Evolutionary conservation across 1,140 invertebrate species (phyloP), one percentile per base, ranked within the genome.

Genomic region (Atta cephalotes): DNA sequence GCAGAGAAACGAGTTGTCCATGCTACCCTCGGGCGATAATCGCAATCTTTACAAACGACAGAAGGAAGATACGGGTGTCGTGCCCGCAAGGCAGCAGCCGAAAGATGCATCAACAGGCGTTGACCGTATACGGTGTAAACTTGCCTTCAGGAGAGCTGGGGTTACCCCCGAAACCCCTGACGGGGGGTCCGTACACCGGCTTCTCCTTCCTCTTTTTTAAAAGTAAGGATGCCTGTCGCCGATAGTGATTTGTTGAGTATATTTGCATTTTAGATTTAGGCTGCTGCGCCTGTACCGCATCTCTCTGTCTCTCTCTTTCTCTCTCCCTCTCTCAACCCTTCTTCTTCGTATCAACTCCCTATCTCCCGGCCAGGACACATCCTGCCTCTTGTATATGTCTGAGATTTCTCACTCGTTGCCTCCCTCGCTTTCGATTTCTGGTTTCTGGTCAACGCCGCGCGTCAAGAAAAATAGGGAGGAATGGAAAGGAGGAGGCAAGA

Each of bases 211-310:
- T 93, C 92, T 92, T 93, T 94, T 94, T 92, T 90, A 88, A 92
- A 93, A 93, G 92, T 94, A 94, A 94, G 93, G 93, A 94, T 94
- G 91, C 94, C 94, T 93, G 94, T 95, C 94, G 94, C 94, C 94
- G 94, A 95, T 95, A 94, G 93, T 95, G 95, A 95, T 95, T 95
- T 95, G 94, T 95, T 94, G 94, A 94, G 91, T 92, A 88, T 94
- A 95, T 95, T 95, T 95, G 95, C 95, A 95, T 95, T 95, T 95
- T 94, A 95, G 93, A 95, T 95, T 95, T 94, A 94, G 92, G 91
- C 93, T 94, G 93, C 93, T 93, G 93, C 91, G 93, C 91, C 93
- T 92, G 86, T 85, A 80, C 87, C 65, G 80, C 86, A 25, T 89
- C 81, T 81, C 80, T 88, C 72, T 28, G 53, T 66, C 71, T 45